phyloP scores from a whole-genome alignment of 2,888 invertebrate genomes.

The Yponomeuta evonymella region DNA sequence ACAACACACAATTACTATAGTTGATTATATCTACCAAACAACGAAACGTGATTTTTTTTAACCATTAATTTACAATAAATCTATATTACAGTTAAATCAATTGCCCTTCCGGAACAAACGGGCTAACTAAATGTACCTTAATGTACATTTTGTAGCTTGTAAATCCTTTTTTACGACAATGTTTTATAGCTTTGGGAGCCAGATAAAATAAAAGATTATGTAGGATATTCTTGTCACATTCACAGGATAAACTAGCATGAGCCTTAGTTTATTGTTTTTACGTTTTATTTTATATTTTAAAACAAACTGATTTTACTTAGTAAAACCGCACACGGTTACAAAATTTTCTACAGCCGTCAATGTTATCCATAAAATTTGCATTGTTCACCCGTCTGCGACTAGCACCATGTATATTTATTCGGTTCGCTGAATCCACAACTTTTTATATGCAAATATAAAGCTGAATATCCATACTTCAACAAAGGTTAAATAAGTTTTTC shows the following conservation, averaged over 20 bases:
- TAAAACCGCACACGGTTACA: background rate
- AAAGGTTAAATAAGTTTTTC: too few relatives aligned
- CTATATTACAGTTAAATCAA: background rate
- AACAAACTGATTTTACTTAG: too few relatives aligned
- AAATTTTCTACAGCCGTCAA: background rate
- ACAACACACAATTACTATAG: too few relatives aligned
- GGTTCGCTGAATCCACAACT: background rate
- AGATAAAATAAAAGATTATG: background rate
- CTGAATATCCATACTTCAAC: background rate
- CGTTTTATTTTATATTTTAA: background rate
- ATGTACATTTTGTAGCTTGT: slow-evolving; percentile 5
- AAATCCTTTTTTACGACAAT: slow-evolving; percentile 9
- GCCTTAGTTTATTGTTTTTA: background rate
- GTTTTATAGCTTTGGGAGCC: background rate
- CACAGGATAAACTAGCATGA: background rate
- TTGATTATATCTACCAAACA: background rate
- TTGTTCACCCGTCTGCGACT: background rate
- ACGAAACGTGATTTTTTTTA: background rate
- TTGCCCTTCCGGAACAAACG: background rate
- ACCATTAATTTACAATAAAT: background rate
- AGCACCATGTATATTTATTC: background rate
- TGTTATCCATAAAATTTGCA: slow-evolving; percentile 3
- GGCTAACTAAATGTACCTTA: background rate
- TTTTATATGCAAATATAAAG: background rate
- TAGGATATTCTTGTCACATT: background rate